Base-by-base conservation (phyloP, 2,888 invertebrate genomes). In the Volucella inflata region DNA sequence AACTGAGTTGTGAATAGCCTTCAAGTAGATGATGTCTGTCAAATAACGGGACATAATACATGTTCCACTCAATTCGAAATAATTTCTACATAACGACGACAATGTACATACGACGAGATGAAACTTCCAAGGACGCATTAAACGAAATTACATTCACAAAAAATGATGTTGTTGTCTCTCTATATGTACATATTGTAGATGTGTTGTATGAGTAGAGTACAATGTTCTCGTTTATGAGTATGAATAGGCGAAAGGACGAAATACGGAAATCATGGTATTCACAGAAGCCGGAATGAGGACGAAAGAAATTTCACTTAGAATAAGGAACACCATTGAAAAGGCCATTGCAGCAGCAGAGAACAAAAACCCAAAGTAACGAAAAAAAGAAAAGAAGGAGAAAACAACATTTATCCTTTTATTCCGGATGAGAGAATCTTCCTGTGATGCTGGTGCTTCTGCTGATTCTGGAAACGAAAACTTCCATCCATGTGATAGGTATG, bases 51-150 rank as follows among this genome's bases (percentile, higher is more conserved):
- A 55, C 67, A 81, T 76, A 85, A 77, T 76, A 72, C 81, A 74
- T 81, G 81, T 77, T 85, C 85, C 76, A 85, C 81, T 85, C 85
- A 81, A 72, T 85, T 85, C 85, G 60, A 77, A 85, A 81, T 85
- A 72, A 85, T 85, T 81, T 81, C 71, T 65, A 81, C 85, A 80
- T 21, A 75, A 65, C 59, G 71, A 51, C 59, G 6, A 30, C 30
- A 30, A 6, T 30, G 30, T 30, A 30, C 6, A 6, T n/a, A 30
- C 30, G 4, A 70, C 60, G 59, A 75, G 75, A 65, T 51, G 55
- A 46, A 72, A 55, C 68, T 68, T 51, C 55, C 64, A 71, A 81
- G 76, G 76, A 80, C 75, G 30, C 30, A 76, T 85, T 51, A 59
- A 44, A 79, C 21, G 57, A 67, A 75, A 83, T 74, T 79, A 76